Percentiles rank a stretch among this genome's conserved stretches.
phyloP scores from a whole-genome alignment of 2,888 invertebrate species.

The Hymenopus coronatus region DNA sequence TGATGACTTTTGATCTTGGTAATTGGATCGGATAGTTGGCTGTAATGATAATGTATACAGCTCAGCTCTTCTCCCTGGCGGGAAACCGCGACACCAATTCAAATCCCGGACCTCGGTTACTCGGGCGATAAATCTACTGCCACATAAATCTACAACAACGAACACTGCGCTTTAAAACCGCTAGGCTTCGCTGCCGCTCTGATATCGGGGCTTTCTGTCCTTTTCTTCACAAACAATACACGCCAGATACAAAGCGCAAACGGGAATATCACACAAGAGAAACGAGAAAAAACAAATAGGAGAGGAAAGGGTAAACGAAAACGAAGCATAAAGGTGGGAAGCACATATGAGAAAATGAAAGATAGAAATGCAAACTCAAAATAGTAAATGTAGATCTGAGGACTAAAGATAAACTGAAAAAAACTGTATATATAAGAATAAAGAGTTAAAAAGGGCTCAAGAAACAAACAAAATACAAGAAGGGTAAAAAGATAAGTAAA shows the following conservation, averaged over 20 bases:
- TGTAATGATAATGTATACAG: not conserved
- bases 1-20: not conserved
- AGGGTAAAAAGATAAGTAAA: no score
- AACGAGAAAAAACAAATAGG: no score
- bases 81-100: conserved; percentile 24
- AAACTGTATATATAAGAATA: not conserved
- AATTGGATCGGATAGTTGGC: not conserved
- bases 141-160: conserved; percentile 18
- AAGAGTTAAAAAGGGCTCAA: no score
- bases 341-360: not conserved
- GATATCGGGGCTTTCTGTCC: not conserved
- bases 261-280: no score
- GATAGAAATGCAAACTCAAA: not conserved
- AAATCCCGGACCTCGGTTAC: conserved; percentile 27
- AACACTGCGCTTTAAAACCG: not conserved
- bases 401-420: not conserved
- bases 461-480: no score
- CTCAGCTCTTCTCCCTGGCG: not conserved
- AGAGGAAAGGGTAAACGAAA: not conserved
- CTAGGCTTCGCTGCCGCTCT: not conserved
- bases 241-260: not conserved
- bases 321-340: not conserved
- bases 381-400: not conserved
- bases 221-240: not conserved
- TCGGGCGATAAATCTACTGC: conserved; percentile 17